Evolutionary conservation across 2,888 invertebrate genomes (phyloP).

Genomic region (Alcis repandata): DNA sequence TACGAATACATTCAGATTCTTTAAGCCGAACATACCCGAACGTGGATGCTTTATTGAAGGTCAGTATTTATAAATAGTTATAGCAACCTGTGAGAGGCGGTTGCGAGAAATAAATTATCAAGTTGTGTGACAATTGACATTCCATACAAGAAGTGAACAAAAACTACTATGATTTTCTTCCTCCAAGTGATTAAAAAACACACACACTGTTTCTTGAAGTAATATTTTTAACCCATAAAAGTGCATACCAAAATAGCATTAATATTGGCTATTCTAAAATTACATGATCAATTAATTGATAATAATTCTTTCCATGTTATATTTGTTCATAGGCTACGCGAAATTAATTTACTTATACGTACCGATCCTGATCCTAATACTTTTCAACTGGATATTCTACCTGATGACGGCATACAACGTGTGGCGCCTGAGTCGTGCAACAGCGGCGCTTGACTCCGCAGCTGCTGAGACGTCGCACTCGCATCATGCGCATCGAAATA

Average conservation of each 20-base stretch:
- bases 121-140: too few species aligned
- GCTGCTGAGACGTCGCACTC: slow-evolving; percentile 72
- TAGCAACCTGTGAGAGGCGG: neutral
- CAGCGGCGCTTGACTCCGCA: slow-evolving; percentile 64
- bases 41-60: slow-evolving; percentile 72
- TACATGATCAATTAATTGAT: too few species aligned
- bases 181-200: neutral
- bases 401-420: slow-evolving; percentile 78
- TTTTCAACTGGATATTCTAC: slow-evolving; percentile 75
- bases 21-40: slow-evolving; percentile 63
- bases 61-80: slow-evolving; percentile 39
- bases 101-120: too few species aligned
- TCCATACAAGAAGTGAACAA: neutral
- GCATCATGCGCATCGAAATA: slow-evolving; percentile 66
- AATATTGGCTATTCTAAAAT: too few species aligned
- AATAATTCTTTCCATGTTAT: neutral
- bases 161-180: neutral
- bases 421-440: slow-evolving; percentile 72
- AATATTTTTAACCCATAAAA: too few species aligned
- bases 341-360: slow-evolving; percentile 72
- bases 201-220: too few species aligned
- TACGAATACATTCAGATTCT: slow-evolving; percentile 67
- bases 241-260: neutral
- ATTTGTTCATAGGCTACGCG: slow-evolving; percentile 58
- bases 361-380: slow-evolving; percentile 74